Percentiles rank a stretch among this genome's conserved stretches.
phyloP scores from a whole-genome alignment of 2,888 invertebrate genomes.

The Lampropteryx suffumata region DNA sequence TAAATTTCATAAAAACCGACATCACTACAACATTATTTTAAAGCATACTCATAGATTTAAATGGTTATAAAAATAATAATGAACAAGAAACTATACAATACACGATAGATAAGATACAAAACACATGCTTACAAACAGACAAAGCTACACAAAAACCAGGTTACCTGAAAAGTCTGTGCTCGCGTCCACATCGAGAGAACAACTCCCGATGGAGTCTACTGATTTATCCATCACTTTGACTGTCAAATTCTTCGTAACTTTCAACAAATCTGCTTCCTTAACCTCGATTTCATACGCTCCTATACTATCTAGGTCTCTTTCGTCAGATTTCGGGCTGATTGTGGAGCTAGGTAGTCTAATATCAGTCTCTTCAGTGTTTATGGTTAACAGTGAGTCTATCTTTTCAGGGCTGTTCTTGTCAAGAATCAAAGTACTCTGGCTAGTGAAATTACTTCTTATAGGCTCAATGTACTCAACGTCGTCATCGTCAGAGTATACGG shows the following conservation, averaged over 20 bases:
- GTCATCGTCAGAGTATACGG: slow-evolving; percentile 64
- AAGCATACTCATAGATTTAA: slow-evolving; percentile 12
- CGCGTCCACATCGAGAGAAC: slow-evolving; percentile 92
- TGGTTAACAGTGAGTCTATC: slow-evolving; percentile 67
- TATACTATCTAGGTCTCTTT: slow-evolving; percentile 70
- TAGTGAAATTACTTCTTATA: slow-evolving; percentile 75
- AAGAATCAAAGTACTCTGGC: slow-evolving; percentile 75
- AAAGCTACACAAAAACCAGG: slow-evolving; percentile 45
- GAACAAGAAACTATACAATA: slow-evolving; percentile 19
- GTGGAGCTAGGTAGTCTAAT: slow-evolving; percentile 74
- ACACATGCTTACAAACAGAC: slow-evolving; percentile 43
- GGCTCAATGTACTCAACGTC: slow-evolving; percentile 80
- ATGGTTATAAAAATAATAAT: slow-evolving; percentile 16
- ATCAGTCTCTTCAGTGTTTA: slow-evolving; percentile 74
- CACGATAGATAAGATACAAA: slow-evolving; percentile 30
- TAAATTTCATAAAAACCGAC: too few relatives aligned
- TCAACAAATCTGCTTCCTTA: slow-evolving; percentile 69
- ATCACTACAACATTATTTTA: background rate
- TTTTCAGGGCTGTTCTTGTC: slow-evolving; percentile 67
- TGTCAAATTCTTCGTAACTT: slow-evolving; percentile 64
- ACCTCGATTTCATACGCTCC: slow-evolving; percentile 76
- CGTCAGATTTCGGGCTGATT: slow-evolving; percentile 66
- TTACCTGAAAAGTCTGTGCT: slow-evolving; percentile 89
- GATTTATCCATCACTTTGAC: slow-evolving; percentile 88
- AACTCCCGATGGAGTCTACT: slow-evolving; percentile 93